These are phyloP conservation scores for Crocuta crocuta DNA, from an alignment of 2,113 vertebrate species.

Conservation along the genomic window DNA sequence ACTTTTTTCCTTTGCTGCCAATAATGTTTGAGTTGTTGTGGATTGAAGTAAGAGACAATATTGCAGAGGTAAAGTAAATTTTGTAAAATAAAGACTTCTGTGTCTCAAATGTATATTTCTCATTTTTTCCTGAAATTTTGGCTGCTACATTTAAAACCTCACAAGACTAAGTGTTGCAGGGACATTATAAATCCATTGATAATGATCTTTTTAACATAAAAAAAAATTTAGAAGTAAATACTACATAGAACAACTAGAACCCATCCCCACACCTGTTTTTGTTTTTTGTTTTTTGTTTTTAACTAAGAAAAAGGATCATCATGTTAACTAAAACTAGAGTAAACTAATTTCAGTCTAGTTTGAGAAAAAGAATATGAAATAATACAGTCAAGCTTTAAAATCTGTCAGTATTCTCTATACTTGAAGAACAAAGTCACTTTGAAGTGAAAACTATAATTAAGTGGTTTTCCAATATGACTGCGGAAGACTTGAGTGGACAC, in stretches of 20 bases:
- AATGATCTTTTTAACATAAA: constrained; percentile 75
- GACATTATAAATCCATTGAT: constrained; percentile 81
- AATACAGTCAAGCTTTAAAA: constrained; percentile 77
- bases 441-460: constrained; percentile 58
- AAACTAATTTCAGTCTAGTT: constrained; percentile 66
- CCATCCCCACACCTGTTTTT: background rate
- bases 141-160: constrained; percentile 89
- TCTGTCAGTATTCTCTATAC: constrained; percentile 84
- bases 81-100: constrained; percentile 88
- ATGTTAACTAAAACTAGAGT: constrained; percentile 79
- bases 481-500: constrained; percentile 40
- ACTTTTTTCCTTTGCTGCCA: constrained; percentile 86
- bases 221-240: constrained; percentile 78
- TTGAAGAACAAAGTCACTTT: constrained; percentile 75
- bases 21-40: constrained; percentile 85
- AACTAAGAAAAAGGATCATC: constrained; percentile 69
- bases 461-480: constrained; percentile 64
- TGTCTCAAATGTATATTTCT: constrained; percentile 87
- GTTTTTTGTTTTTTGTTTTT: background rate
- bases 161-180: constrained; percentile 85
- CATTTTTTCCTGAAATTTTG: constrained; percentile 83
- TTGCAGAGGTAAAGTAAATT: constrained; percentile 85
- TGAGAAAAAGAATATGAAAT: constrained; percentile 65
- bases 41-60: constrained; percentile 85
- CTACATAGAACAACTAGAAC: constrained; percentile 70